Conservation (phyloP, 2,888 invertebrate genomes). For the Eurytoma californica region DNA sequence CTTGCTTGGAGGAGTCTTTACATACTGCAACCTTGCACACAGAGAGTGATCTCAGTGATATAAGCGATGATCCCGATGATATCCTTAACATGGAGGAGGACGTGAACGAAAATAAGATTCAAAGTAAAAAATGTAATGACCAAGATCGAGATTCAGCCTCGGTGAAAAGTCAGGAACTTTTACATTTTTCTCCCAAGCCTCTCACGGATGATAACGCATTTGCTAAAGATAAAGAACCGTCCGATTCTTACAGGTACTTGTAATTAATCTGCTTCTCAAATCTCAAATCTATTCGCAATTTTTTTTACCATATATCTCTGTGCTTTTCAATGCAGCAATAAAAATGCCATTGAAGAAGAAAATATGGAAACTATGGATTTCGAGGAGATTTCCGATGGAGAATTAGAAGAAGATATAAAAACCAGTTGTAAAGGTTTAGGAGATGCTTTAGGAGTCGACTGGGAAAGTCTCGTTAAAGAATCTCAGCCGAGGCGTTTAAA, state of each 20-base stretch:
- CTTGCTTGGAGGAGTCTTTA: conserved; percentile 73
- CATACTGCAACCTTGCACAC: conserved; percentile 76
- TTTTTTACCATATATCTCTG: background rate
- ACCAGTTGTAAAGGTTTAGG: conserved; percentile 85
- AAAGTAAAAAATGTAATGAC: conserved; percentile 51
- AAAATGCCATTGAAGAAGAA: conserved; percentile 80
- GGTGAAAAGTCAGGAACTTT: conserved; percentile 65
- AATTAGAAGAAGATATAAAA: conserved; percentile 85
- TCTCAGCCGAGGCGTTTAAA: conserved; percentile 77
- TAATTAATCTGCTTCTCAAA: background rate
- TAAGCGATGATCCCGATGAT: conserved; percentile 92
- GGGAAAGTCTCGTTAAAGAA: conserved; percentile 92
- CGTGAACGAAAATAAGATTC: conserved; percentile 58
- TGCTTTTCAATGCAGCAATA: conserved; percentile 71
- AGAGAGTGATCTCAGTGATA: conserved; percentile 88
- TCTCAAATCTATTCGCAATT: background rate
- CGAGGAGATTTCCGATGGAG: conserved; percentile 93
- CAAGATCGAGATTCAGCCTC: conserved; percentile 60
- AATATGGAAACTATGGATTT: conserved; percentile 87
- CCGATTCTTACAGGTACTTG: conserved; percentile 59
- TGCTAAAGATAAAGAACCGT: conserved; percentile 64
- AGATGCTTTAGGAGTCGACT: conserved; percentile 96
- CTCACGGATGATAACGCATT: conserved; percentile 66
- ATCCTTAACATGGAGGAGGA: conserved; percentile 87
- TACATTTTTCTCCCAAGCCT: conserved; percentile 66